A percentile compares a stretch with the other conserved stretches of the same genome.
These are phyloP conservation scores for Acronicta psi DNA, from an alignment of 2,888 invertebrate species.

Conservation along the genomic window DNA sequence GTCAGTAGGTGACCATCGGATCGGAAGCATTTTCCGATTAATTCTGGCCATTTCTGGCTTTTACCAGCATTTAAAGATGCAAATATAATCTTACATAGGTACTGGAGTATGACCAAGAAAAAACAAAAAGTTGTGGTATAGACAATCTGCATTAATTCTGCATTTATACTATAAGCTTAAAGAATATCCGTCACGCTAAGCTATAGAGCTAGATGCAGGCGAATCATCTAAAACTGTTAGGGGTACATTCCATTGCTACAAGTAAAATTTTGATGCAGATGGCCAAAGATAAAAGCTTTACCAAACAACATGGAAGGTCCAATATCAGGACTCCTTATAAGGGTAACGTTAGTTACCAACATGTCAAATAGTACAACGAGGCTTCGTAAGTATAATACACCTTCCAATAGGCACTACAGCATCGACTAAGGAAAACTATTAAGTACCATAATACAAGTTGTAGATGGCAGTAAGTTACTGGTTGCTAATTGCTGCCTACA, in stretches of 20 bases:
- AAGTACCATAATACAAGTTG: slow-evolving; percentile 11
- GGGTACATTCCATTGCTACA: no score
- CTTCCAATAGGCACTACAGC: slow-evolving; percentile 2
- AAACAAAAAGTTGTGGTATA: no score
- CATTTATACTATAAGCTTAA: no score
- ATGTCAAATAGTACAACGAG: slow-evolving; percentile 40
- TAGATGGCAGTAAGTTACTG: slow-evolving; percentile 35
- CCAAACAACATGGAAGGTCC: slow-evolving; percentile 31
- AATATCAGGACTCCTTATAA: slow-evolving; percentile 43
- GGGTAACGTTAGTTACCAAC: slow-evolving; percentile 46
- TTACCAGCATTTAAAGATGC: no score
- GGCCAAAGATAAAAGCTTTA: slow-evolving; percentile 32
- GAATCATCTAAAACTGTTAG: background rate
- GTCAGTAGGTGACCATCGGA: no score
- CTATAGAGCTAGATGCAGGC: no score
- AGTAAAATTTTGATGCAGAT: slow-evolving; percentile 1
- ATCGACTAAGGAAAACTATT: slow-evolving; percentile 29
- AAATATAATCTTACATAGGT: no score
- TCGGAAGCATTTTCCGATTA: no score
- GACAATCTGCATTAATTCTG: no score
- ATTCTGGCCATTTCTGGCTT: no score
- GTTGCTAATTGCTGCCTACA: slow-evolving; percentile 47
- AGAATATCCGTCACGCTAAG: no score
- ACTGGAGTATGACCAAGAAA: no score
- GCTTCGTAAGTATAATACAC: slow-evolving; percentile 23